These are phyloP conservation scores for Fopius arisanus DNA, from an alignment of 1,140 invertebrate species.

Conservation along the genomic window DNA sequence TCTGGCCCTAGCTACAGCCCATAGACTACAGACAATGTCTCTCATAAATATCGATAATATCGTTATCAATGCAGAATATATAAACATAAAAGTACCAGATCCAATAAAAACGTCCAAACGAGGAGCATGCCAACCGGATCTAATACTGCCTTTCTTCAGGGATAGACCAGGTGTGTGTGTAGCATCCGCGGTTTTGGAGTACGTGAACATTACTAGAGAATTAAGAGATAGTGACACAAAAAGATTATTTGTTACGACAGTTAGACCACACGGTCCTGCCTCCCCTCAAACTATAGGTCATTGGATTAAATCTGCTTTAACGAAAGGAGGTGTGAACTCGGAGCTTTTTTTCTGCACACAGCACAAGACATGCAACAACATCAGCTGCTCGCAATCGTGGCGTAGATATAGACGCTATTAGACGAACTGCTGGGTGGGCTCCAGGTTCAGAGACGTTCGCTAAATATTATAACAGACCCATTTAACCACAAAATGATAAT, in stretches of 20 bases:
- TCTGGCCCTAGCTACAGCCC: constrained; percentile 37
- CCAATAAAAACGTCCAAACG: constrained; percentile 34
- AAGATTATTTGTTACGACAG: constrained; percentile 25
- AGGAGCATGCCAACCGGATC: constrained; percentile 33
- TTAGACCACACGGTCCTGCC: constrained; percentile 27
- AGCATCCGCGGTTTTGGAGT: constrained; percentile 18
- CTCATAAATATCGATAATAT: constrained; percentile 36
- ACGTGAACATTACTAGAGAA: constrained; percentile 28
- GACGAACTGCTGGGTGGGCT: constrained; percentile 1
- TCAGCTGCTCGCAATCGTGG: constrained; percentile 15
- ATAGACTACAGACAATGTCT: constrained; percentile 40
- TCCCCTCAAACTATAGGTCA: constrained; percentile 29
- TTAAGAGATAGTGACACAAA: constrained; percentile 13
- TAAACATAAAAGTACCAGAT: constrained; percentile 34
- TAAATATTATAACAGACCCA: constrained; percentile 21
- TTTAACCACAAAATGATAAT: background rate
- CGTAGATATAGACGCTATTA: constrained; percentile 12
- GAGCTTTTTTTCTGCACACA: constrained; percentile 19
- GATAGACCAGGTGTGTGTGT: constrained; percentile 29
- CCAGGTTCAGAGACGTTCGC: background rate
- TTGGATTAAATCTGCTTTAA: constrained; percentile 17
- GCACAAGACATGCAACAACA: constrained; percentile 18
- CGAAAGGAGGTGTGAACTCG: constrained; percentile 7
- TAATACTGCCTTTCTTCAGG: constrained; percentile 31
- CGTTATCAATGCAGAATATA: background rate